These are phyloP conservation scores for Brachypterus glaber DNA, from an alignment of 2,888 invertebrate genomes.

Conservation along the genomic window DNA sequence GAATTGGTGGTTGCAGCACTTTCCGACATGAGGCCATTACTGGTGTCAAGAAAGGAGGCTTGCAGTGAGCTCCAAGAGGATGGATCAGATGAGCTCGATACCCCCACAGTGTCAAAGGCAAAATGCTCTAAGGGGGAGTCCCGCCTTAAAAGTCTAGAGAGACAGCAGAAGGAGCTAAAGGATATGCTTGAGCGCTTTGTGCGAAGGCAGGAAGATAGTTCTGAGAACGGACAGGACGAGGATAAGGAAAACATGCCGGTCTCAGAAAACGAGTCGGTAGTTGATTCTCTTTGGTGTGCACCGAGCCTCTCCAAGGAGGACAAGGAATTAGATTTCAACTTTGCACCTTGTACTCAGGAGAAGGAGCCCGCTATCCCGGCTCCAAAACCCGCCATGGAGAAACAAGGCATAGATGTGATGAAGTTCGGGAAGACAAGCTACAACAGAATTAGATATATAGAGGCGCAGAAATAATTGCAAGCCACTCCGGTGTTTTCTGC, in stretches of 20 bases:
- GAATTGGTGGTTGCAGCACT: conserved; percentile 18
- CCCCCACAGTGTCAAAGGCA: no score
- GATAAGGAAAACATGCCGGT: background rate
- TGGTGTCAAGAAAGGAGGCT: conserved; percentile 14
- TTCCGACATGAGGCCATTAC: conserved; percentile 17
- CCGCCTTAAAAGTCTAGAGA: no score
- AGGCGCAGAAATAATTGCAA: background rate
- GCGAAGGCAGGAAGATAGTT: no score
- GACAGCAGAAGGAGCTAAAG: no score
- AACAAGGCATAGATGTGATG: background rate
- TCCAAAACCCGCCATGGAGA: background rate
- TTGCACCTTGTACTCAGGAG: background rate
- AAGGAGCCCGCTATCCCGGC: background rate
- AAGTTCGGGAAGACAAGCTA: background rate
- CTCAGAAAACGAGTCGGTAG: background rate
- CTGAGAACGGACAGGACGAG: background rate
- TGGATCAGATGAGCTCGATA: no score
- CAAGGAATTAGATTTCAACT: background rate
- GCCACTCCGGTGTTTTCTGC: background rate
- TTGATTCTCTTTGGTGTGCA: background rate
- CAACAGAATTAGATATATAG: background rate
- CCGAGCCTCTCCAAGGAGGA: background rate
- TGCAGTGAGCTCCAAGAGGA: background rate
- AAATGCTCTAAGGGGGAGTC: no score
- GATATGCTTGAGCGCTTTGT: no score